Evolutionary conservation across 1,140 invertebrate species (phyloP), one percentile per base, ranked within the genome.

Genomic region (Penaeus indicus): DNA sequence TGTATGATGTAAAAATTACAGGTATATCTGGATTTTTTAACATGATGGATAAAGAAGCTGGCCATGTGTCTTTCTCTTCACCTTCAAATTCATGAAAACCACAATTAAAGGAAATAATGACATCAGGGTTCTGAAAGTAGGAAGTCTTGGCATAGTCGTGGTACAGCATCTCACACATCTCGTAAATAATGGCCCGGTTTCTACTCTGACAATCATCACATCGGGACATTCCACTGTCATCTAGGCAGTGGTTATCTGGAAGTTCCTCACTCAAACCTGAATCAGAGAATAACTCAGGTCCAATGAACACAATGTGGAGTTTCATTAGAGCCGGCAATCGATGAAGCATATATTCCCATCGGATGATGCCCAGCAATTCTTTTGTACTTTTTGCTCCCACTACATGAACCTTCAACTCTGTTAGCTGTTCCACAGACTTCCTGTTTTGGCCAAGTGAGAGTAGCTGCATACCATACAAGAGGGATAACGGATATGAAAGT

Each of bases 271-370:
- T 47, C 8, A 69, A 72, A 42, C 42, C 81, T 21, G 63, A 42
- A 10, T 86, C 86, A n/a, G 62, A 83, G 38, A 90, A 89, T 16
- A 90, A 72, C 47, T 90, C 85, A 47, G 90, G 90, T 4, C 90
- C 90, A 84, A 90, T 79, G 38, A 90, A 89, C 18, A 90, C 88
- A 21, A 90, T 61, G 25, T 80, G 87, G 8, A 90, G 62, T 27
- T 60, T n/a, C 64, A 47, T 60, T 54, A 90, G 75, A 38, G 47
- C 22, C n/a, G 90, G 90, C 77, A 90, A 67, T 11, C 83, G 21
- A 85, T 90, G 90, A 21, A 78, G 64, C 81, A 90, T 75, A 77
- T 90, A 90, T 62, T 90, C 90, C 90, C 90, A 90, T 60, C 88
- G 69, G 11, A 90, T 89, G 27, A 90, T 90, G 21, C 90, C 90